These are phyloP conservation scores for Cryptotis parvus DNA, from an alignment of 2,113 vertebrate species.

Conservation along the genomic window DNA sequence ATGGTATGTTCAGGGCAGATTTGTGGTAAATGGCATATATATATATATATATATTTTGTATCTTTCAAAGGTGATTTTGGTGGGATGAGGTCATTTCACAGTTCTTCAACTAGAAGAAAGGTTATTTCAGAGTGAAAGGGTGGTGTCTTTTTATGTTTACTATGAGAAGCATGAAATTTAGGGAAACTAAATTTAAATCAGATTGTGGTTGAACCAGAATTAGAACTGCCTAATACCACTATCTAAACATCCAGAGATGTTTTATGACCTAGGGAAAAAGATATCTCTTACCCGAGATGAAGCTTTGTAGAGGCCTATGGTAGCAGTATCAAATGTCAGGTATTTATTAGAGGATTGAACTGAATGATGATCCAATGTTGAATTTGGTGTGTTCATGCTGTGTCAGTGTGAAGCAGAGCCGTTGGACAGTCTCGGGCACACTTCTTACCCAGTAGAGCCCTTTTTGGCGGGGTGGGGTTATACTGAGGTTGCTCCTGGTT, in stretches of 20 bases:
- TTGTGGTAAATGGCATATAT: background rate
- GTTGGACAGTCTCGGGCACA: background rate
- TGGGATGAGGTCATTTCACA: background rate
- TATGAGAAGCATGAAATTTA: constrained; percentile 15
- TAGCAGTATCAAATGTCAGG: background rate
- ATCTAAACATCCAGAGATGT: background rate
- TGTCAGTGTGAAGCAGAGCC: constrained; percentile 16
- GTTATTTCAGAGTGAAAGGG: background rate
- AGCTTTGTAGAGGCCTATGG: background rate
- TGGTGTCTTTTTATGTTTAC: background rate
- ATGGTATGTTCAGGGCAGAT: background rate
- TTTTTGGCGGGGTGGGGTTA: too few species aligned
- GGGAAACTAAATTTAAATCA: background rate
- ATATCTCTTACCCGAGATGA: background rate
- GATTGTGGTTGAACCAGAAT: background rate
- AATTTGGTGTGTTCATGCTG: background rate
- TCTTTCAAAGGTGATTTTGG: background rate
- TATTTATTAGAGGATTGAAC: constrained; percentile 7
- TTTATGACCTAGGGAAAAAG: background rate
- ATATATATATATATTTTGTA: constrained; percentile 22
- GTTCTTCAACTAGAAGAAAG: background rate
- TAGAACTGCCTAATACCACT: background rate
- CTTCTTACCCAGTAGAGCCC: background rate
- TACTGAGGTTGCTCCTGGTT: too few species aligned
- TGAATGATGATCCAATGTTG: background rate